Conservation (phyloP, 2,888 invertebrate species). For the Melanophora roralis region DNA sequence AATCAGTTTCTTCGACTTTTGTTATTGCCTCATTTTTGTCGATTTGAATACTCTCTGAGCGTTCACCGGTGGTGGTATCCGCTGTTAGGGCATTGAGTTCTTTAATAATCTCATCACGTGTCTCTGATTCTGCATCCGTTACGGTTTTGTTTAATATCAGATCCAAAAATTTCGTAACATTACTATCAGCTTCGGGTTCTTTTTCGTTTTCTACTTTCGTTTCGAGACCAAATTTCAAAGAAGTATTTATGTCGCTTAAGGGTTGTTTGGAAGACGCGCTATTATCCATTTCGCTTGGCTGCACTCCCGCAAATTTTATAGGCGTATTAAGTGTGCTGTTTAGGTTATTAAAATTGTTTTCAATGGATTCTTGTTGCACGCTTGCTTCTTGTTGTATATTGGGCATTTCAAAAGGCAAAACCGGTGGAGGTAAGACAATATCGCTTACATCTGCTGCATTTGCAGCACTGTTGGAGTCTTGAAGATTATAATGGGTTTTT, state of each 20-base stretch:
- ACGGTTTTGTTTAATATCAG: slow-evolving; percentile 51
- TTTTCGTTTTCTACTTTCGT: slow-evolving; percentile 21
- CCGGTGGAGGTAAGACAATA: not conserved
- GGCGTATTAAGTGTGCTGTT: slow-evolving; percentile 27
- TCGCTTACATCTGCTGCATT: not conserved
- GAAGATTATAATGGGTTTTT: not conserved
- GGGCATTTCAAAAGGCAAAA: slow-evolving; percentile 25
- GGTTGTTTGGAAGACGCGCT: not conserved
- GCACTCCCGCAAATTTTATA: not conserved
- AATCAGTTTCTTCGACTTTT: not conserved
- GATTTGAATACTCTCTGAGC: not conserved
- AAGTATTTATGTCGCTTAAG: slow-evolving; percentile 19
- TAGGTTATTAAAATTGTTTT: slow-evolving; percentile 4
- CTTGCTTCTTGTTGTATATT: not conserved
- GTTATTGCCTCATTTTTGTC: not conserved
- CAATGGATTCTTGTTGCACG: not conserved
- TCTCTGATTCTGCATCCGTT: slow-evolving; percentile 47
- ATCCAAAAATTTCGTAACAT: slow-evolving; percentile 50
- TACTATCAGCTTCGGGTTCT: slow-evolving; percentile 37
- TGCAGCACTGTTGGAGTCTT: not conserved
- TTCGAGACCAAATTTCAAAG: slow-evolving; percentile 23
- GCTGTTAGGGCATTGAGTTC: slow-evolving; percentile 45
- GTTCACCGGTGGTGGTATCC: not conserved
- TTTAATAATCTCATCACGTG: slow-evolving; percentile 41
- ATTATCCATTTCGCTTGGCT: not conserved